Percentiles rank a stretch among this genome's conserved stretches.
phyloP scores from a whole-genome alignment of 2,113 vertebrate species.

The Eurypyga helias region DNA sequence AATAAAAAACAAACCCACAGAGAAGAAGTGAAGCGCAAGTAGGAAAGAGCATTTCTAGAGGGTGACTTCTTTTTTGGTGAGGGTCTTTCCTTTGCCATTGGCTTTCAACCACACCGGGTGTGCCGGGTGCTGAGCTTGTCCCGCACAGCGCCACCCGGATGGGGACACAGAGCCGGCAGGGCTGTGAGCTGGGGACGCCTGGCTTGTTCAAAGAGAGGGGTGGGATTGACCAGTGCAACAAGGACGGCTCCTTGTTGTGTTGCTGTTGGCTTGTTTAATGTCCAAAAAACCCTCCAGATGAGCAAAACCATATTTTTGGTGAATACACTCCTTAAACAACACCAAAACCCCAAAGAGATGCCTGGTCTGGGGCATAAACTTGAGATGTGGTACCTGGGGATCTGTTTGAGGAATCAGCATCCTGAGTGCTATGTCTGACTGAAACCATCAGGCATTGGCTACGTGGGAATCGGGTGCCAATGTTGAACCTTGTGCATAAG shows the following conservation, averaged over 20 bases:
- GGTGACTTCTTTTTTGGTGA: not conserved
- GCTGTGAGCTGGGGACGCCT: not conserved
- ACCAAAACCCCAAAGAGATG: not conserved
- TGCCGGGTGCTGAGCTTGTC: not conserved
- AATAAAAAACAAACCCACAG: not conserved
- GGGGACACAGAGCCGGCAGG: not conserved
- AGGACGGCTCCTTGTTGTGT: accelerated
- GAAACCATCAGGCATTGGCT: not conserved
- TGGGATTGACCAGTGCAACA: not conserved
- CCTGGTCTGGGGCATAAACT: not conserved
- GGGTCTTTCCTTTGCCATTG: not conserved
- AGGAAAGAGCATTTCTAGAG: not conserved
- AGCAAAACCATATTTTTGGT: not conserved
- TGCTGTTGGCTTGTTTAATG: not conserved
- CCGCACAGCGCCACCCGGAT: accelerated
- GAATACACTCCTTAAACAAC: not conserved
- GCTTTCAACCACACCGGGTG: not conserved
- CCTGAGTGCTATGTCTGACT: not conserved
- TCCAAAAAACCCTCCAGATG: not conserved
- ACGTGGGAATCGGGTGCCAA: not conserved
- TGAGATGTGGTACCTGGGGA: not conserved
- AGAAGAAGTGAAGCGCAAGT: not conserved
- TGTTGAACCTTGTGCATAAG: not conserved
- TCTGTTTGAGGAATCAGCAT: not conserved
- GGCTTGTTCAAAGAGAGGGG: not conserved